Conservation (phyloP, 1,140 invertebrate genomes). For the Stegodyphus mimosarum region DNA sequence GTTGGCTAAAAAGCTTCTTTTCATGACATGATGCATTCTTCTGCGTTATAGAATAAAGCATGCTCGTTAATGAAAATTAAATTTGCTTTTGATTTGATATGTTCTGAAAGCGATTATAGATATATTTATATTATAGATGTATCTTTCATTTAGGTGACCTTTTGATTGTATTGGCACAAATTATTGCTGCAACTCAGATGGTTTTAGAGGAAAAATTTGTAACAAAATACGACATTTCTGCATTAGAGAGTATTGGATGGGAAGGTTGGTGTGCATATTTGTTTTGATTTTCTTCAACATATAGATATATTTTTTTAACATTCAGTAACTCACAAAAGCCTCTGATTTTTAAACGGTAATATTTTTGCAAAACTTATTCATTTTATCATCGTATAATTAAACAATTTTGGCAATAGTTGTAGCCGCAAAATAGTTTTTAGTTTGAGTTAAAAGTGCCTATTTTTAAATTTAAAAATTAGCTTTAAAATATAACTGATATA, state of each 20-base stretch:
- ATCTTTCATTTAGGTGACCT: conserved; percentile 77
- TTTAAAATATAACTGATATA: too few relatives aligned
- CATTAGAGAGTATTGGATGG: conserved; percentile 86
- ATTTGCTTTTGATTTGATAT: background rate
- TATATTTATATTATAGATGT: background rate
- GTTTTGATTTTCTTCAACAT: conserved; percentile 66
- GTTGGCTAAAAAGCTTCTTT: too few relatives aligned
- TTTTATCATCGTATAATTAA: too few relatives aligned
- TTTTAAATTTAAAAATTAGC: too few relatives aligned
- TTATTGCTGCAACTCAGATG: conserved; percentile 90
- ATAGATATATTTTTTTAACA: too few relatives aligned
- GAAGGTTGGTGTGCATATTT: conserved; percentile 73
- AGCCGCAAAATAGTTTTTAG: too few relatives aligned
- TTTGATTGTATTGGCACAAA: conserved; percentile 89
- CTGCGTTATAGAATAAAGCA: conserved; percentile 65
- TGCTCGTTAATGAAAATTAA: conserved; percentile 8
- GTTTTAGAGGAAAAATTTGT: conserved; percentile 95
- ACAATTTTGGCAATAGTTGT: too few relatives aligned
- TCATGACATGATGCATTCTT: too few relatives aligned
- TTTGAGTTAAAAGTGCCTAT: too few relatives aligned
- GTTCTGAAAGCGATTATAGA: background rate
- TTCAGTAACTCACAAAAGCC: too few relatives aligned
- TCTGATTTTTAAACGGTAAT: too few relatives aligned
- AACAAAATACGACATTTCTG: conserved; percentile 81
- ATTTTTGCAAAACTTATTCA: too few relatives aligned